Evolutionary conservation across 2,797 vertebrate species (phyloP), one percentile per base, ranked within the genome.

Genomic region (Acestrorhynchus altus): DNA sequence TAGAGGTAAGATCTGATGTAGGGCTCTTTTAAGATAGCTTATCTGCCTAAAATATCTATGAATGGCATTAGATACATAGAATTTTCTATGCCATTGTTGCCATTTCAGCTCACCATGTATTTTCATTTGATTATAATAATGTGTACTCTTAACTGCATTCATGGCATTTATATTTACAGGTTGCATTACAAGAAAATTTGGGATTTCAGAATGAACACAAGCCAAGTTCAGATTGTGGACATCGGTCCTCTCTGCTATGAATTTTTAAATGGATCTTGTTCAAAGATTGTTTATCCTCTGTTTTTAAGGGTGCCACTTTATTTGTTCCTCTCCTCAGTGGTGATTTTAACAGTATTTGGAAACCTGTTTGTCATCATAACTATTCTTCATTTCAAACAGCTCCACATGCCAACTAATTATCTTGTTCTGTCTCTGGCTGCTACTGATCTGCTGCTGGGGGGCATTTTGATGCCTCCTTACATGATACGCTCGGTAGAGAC

Each of bases 401-500:
- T 60, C 15, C 57, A 60, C 28, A 60, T 28, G 8, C 57, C 57
- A 0, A 60, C 57, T 2, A 60, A 60, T 16, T 60, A 60, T 16
- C 28, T 60, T 28, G 31, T 16, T 35, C 57, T 60, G 26, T 60
- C 57, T 39, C 57, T 60, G 57, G 57, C 57, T 60, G 57, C 35
- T 4, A 8, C 57, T 16, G 57, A 60, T 28, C 57, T 60, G 57
- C 57, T 60, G 0, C 15, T 60, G 0, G 57, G 57, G 31, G 28
- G 28, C 7, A 2, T 60, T 4, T 28, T 60, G 57, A 60, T 60
- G 57, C 57, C 57, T 35, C 57, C 57, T 4, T 35, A 16, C 16
- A 39, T 60, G 57, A 35, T 60, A 9, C 57, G 57, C 57, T 60
- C 57, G 35, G 57, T 60, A 28, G 57, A 60, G 57, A 35, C 57